Base-by-base conservation (phyloP, 1,140 invertebrate species). In the Alviniconcha marisindica region DNA sequence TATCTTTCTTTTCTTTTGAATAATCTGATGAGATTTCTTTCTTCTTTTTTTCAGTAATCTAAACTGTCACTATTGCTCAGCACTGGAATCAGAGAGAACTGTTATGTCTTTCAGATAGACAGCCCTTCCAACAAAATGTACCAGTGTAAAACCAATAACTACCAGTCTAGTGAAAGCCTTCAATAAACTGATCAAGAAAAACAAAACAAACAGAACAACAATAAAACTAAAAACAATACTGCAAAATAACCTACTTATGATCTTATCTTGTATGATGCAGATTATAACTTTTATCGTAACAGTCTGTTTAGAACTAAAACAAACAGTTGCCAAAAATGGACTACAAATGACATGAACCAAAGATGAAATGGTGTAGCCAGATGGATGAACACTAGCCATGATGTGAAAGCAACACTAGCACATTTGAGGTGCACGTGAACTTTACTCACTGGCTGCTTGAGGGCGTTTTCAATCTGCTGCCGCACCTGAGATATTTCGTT, bases 391-490 rank as follows among this genome's bases (percentile, higher is more conserved):
- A 14, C 12, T 54, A 54, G 12, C 12, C 24, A 54, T 14, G 10
- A 54, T 54, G 12, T 54, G 12, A 14, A 24, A 54, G 24, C 24
- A 54, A 14, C 12, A 63, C 60, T 7, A 63, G 28, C 28, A 31
- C 60, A n/a, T 24, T 63, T n/a, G 7, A n/a, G n/a, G n/a, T n/a
- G n/a, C 18, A 74, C 15, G 15, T 44, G 14, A 44, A 38, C 38
- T 42, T 69, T 88, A 88, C 87, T 88, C 84, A 88, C 87, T 63
- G 87, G 84, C 40, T 69, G 76, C 15, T 77, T 84, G 56, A 88
- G 82, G 83, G 80, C 85, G 77, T 87, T 85, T 87, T 85, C 84
- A 80, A 88, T 88, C 84, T 88, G 85, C 83, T 88, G 84, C 79
- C 87, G 74, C 48, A 85, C 84, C 83, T 87, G 80, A 78, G 86